Conservation (phyloP, 1,140 invertebrate species). For the Drosophila pseudoobscura region DNA sequence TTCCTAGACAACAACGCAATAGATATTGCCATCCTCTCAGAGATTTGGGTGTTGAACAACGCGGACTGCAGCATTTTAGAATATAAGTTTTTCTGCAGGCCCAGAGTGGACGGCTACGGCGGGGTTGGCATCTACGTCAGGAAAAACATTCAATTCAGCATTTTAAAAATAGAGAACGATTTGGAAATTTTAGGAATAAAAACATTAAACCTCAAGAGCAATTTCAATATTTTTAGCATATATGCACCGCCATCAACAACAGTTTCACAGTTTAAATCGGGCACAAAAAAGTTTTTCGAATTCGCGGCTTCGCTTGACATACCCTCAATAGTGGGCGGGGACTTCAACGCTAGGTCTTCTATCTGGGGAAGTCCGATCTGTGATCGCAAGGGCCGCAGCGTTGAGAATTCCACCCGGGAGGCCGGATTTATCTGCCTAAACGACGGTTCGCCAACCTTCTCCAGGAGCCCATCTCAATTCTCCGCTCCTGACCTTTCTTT, state of each 20-base stretch:
- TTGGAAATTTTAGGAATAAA: not conserved
- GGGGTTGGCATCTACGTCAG: not conserved
- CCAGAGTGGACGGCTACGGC: not conserved
- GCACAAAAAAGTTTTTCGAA: not conserved
- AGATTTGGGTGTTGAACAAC: not conserved
- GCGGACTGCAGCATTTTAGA: not conserved
- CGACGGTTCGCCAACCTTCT: not conserved
- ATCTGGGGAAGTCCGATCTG: no score
- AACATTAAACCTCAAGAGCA: not conserved
- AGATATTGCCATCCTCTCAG: not conserved
- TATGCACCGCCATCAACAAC: not conserved
- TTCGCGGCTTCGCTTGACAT: not conserved
- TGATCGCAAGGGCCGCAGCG: no score
- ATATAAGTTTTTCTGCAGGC: not conserved
- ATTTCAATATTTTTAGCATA: not conserved
- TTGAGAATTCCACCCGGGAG: no score
- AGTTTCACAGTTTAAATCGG: not conserved
- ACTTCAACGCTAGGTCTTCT: not conserved
- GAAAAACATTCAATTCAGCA: not conserved
- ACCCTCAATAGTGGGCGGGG: not conserved
- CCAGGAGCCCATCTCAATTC: not conserved
- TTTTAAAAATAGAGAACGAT: not conserved
- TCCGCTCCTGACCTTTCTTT: not conserved
- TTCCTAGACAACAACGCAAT: not conserved
- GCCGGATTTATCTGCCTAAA: not conserved